Evolutionary conservation across 2,888 invertebrate genomes (phyloP).

Genomic region (Synanthedon andrenaeformis): DNA sequence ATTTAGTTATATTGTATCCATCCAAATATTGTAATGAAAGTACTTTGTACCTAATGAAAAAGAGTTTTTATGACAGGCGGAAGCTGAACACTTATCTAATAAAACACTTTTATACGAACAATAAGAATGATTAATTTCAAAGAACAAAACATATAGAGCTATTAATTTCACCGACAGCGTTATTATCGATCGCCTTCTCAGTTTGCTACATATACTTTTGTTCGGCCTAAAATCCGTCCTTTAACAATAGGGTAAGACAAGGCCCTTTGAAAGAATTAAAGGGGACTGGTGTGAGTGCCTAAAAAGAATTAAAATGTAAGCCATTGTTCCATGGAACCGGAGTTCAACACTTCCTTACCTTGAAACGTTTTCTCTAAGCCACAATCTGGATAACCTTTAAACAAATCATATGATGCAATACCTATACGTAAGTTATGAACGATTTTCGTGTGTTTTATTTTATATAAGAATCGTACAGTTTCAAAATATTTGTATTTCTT

Average conservation of each 20-base stretch:
- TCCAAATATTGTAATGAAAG: too few relatives aligned
- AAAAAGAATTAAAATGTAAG: conserved; percentile 22
- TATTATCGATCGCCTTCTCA: conserved; percentile 9
- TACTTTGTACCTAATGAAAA: too few relatives aligned
- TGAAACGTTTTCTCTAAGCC: background rate
- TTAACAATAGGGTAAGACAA: conserved; percentile 22
- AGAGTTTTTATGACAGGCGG: too few relatives aligned
- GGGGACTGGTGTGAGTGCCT: conserved; percentile 14
- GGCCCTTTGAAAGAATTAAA: conserved; percentile 23
- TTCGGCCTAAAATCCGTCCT: conserved; percentile 18
- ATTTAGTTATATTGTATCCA: too few relatives aligned
- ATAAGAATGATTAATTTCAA: too few relatives aligned
- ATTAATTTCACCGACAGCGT: background rate
- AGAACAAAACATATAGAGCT: background rate
- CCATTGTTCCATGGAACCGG: conserved; percentile 25
- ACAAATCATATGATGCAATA: too few relatives aligned
- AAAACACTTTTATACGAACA: too few relatives aligned
- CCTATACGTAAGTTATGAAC: too few relatives aligned
- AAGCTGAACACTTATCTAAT: too few relatives aligned
- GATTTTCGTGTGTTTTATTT: too few relatives aligned
- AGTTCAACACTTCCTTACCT: conserved; percentile 10
- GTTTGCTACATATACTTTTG: conserved; percentile 7
- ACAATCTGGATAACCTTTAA: background rate
- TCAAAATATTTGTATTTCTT: too few relatives aligned
- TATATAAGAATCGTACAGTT: too few relatives aligned